Evolutionary conservation across 2,113 vertebrate species (phyloP).

Genomic region (Petromus typicus): DNA sequence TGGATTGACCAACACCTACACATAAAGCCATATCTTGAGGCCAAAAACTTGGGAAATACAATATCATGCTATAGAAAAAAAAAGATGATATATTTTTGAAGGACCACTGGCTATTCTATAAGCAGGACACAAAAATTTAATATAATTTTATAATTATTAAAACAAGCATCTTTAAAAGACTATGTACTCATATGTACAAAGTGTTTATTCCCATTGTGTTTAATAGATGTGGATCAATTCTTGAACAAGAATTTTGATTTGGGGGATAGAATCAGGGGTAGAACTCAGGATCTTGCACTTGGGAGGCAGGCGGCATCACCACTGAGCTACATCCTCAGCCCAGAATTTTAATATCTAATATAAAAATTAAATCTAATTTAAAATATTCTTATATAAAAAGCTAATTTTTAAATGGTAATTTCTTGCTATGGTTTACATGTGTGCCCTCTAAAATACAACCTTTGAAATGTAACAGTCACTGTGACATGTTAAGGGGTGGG

Average conservation of each 20-base stretch:
- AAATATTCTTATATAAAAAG: background rate
- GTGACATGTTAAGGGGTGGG: background rate
- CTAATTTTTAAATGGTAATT: background rate
- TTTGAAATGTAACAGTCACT: background rate
- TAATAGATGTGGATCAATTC: background rate
- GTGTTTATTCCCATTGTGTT: background rate
- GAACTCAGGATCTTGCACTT: too few relatives aligned
- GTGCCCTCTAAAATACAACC: background rate
- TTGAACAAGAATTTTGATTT: conserved; percentile 7
- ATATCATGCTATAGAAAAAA: background rate
- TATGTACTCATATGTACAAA: background rate
- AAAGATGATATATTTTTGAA: background rate
- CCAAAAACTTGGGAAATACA: background rate
- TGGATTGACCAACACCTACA: background rate
- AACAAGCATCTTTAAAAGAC: conserved; percentile 11
- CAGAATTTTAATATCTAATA: too few relatives aligned
- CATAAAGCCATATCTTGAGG: background rate
- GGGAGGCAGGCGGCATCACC: too few relatives aligned
- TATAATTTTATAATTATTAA: conserved; percentile 18
- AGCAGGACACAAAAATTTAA: background rate
- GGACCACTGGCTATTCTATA: background rate
- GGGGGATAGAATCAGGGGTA: too few relatives aligned
- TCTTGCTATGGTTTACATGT: background rate
- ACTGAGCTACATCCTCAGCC: too few relatives aligned
- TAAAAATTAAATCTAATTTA: background rate